phyloP scores from a whole-genome alignment of 2,888 invertebrate genomes.

The Campaea margaritaria region DNA sequence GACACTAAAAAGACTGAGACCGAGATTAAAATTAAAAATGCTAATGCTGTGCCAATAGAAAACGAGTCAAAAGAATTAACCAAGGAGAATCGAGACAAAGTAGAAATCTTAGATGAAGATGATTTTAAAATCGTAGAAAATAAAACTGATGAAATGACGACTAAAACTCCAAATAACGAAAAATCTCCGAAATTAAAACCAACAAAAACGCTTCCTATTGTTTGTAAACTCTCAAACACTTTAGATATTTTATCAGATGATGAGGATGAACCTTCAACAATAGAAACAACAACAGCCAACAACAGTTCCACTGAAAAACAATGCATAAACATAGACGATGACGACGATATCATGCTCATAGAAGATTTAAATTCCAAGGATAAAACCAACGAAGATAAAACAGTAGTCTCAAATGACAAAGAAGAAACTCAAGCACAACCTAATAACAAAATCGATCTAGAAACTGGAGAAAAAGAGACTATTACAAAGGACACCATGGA shows the following conservation, averaged over 20 bases:
- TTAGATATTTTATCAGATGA: constrained; percentile 76
- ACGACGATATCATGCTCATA: constrained; percentile 78
- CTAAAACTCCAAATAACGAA: constrained; percentile 2
- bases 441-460: constrained; percentile 33
- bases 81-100: constrained; percentile 10
- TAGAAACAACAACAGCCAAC: constrained; percentile 20
- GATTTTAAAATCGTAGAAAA: constrained; percentile 19
- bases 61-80: not conserved
- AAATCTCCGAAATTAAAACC: constrained; percentile 5
- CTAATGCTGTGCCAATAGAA: not conserved
- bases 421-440: constrained; percentile 31
- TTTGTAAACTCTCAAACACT: constrained; percentile 69
- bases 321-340: constrained; percentile 71
- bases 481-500: constrained; percentile 29
- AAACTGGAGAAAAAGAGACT: constrained; percentile 39
- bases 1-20: constrained; percentile 4
- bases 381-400: constrained; percentile 36
- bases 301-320: constrained; percentile 50
- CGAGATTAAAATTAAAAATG: too few relatives aligned
- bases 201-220: constrained; percentile 35
- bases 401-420: constrained; percentile 31
- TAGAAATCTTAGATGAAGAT: constrained; percentile 35
- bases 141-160: constrained; percentile 17
- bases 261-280: constrained; percentile 59
- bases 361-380: constrained; percentile 61